Base-by-base conservation (phyloP, 2,888 invertebrate species). In the Nebria salina region DNA sequence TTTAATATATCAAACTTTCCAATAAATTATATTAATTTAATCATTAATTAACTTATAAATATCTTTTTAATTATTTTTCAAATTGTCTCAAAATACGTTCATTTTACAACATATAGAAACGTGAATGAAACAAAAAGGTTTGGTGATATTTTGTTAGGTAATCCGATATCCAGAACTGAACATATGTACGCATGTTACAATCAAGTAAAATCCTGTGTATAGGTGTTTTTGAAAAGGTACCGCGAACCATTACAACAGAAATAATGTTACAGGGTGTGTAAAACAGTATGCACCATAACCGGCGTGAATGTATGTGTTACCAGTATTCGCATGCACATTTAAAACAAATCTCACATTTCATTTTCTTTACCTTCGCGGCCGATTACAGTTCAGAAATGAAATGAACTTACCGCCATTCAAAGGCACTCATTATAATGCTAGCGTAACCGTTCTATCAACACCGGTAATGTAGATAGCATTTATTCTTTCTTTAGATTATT, bases 201-300 rank as follows among this genome's bases (percentile, higher is more conserved):
- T 54, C 2, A 54, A 13, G 54, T 54, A 54, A 54, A 54, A 13
- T 54, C 7, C 8, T 54, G 54, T 13, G 13, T 54, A 54, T 13
- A 54, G 8, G 54, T 34, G 34, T 34, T 34, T 34, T 54, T 54
- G 54, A 54, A 54, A 54, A 54, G 54, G 54, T 13, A 54, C 54
- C 54, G 54, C 54, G 54, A 54, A 13, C 54, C 54, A 54, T 54
- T 54, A 54, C 11, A 8, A 54, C 54, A 54, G 54, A 54, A 54
- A 54, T 54, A 54, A 54, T 54, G 54, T 54, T 54, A 54, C 54
- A 54, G 54, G 54, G 54, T 54, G 54, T 54, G 54, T 54, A 54
- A 4, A 54, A 54, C 54, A 54, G 54, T 54, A 54, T 54, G 54
- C 54, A 54, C 54, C 54, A 54, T 54, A 54, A 54, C 54, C 54